Evolutionary conservation across 2,888 invertebrate genomes (phyloP), one percentile per base, ranked within the genome.

Genomic region (Diarsia mendica): DNA sequence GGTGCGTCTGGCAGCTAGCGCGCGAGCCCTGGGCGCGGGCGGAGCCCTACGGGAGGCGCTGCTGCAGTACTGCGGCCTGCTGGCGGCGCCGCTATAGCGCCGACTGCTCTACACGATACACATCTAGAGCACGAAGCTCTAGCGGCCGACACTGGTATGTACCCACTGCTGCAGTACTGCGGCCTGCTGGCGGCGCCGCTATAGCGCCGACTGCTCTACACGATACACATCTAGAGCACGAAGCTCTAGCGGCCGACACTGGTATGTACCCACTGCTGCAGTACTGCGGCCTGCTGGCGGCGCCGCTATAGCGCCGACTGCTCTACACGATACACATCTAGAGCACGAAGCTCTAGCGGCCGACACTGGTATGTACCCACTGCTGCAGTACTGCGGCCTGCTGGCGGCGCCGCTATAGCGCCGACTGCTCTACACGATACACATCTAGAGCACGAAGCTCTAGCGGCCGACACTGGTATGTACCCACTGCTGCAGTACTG

Each of bases 41-140:
- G 98, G 79, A 90, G 99, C 98, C 49, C 97, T 99, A 77, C 97
- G 98, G 58, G 99, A 98, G 92, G 99, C 99, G 23, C 97, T 99
- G 82, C 97, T 98, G 89, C 98, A 99, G 95, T 99, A 98, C 96
- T 97, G 98, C 83, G 98, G 98, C 93, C 97, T 99, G 87, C 96
- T 99, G 87, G 97, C 86, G 58, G 86, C 91, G 89, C 92, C 93
- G 88, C 93, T 89, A 90, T 94, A 95, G 95, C 95, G 94, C 90
- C 91, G 93, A 68, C 81, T 90, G 72, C 90, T 92, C 82, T 94
- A 94, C 93, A 94, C 94, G 83, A 92, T 94, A 69, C 87, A 85
- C 78, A 82, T 86, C 72, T 86, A 86, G 86, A 71, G 80, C 97
- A 98, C 72, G 98, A 98, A 92, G 99, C 99, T 53, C 97, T 99